phyloP scores from a whole-genome alignment of 2,797 vertebrate genomes.

The Petrocephalus sullivani region DNA sequence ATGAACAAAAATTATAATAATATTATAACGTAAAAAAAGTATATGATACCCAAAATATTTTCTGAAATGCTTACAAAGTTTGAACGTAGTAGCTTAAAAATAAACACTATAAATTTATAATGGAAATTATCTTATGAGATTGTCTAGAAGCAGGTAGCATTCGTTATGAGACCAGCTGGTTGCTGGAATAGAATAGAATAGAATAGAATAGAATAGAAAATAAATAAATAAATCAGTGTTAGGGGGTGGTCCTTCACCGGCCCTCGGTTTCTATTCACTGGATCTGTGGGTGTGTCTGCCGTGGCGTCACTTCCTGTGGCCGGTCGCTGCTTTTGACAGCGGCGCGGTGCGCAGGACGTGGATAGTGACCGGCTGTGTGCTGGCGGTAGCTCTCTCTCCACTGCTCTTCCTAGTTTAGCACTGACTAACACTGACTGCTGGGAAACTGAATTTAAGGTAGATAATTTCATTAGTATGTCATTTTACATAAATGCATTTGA shows the following conservation, averaged over 20 bases:
- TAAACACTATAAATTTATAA: not conserved
- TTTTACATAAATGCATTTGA: not conserved
- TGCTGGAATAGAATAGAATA: not conserved
- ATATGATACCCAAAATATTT: not conserved
- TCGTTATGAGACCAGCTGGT: not conserved
- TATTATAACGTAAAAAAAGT: not conserved
- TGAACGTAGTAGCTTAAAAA: not conserved
- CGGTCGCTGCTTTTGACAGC: constrained; percentile 59
- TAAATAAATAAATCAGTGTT: not conserved
- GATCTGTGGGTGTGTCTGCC: constrained; percentile 65
- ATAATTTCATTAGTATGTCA: not conserved
- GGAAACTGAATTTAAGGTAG: not conserved
- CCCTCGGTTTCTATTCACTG: constrained; percentile 52
- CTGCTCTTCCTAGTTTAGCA: constrained; percentile 18
- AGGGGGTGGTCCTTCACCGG: constrained; percentile 5
- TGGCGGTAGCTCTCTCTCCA: not conserved
- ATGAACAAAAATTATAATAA: not conserved
- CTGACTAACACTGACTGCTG: constrained; percentile 39
- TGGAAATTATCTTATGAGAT: not conserved
- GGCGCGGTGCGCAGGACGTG: constrained; percentile 35
- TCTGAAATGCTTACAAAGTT: not conserved
- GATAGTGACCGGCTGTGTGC: constrained; percentile 17
- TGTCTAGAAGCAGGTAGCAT: not conserved
- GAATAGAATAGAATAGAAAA: too few species aligned
- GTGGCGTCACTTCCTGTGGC: constrained; percentile 44